A percentile compares a stretch with the other conserved stretches of the same genome.
phyloP scores from a whole-genome alignment of 2,888 invertebrate species.

The Idaea biselata region DNA sequence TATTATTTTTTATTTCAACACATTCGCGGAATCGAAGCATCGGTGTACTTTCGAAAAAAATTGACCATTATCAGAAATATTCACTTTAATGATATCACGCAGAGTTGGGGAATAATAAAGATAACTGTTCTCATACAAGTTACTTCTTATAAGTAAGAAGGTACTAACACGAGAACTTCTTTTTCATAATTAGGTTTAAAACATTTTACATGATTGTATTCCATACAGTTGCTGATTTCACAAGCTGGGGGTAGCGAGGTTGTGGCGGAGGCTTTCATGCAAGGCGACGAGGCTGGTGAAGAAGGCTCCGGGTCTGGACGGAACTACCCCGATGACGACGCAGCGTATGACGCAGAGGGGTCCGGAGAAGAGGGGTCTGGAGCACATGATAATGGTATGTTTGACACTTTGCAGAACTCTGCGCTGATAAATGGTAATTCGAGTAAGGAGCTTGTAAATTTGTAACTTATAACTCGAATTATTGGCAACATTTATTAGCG shows the following conservation, averaged over 20 bases:
- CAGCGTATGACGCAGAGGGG: slow-evolving; percentile 72
- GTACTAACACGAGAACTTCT: too few relatives aligned
- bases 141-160: too few relatives aligned
- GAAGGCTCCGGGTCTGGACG: slow-evolving; percentile 82
- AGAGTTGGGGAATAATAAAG: neutral
- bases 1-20: neutral
- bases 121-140: neutral
- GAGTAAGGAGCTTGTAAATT: neutral
- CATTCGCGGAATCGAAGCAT: neutral
- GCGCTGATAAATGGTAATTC: neutral
- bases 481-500: too few relatives aligned
- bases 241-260: slow-evolving; percentile 53
- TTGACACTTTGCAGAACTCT: neutral
- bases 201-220: neutral
- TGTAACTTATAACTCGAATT: neutral
- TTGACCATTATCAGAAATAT: neutral
- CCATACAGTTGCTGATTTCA: slow-evolving; percentile 57
- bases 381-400: slow-evolving; percentile 51
- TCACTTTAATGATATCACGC: neutral
- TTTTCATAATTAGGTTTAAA: too few relatives aligned
- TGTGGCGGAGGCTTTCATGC: slow-evolving; percentile 76
- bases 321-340: slow-evolving; percentile 71
- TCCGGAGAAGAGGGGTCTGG: slow-evolving; percentile 75
- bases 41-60: neutral
- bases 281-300: slow-evolving; percentile 80